These are phyloP conservation scores for Dendrocincla fuliginosa DNA, from an alignment of 2,797 vertebrate genomes.

Conservation along the genomic window DNA sequence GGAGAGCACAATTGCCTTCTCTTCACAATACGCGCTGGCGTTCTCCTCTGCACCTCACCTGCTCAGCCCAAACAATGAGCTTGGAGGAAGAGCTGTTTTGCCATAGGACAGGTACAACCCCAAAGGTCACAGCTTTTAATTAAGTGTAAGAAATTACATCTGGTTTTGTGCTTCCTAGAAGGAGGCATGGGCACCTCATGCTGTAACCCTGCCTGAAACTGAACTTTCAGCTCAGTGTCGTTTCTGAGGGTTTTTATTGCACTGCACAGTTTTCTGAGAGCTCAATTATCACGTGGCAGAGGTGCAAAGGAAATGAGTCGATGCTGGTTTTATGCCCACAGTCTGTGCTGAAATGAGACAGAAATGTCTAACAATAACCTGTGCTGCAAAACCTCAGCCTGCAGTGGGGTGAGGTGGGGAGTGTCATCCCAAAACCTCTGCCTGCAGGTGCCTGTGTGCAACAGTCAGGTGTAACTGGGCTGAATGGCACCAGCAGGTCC, in stretches of 20 bases:
- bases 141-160: neutral
- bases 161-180: neutral
- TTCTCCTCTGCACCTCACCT: neutral
- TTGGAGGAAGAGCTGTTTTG: neutral
- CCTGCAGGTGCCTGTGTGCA: accelerated
- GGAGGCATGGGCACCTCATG: neutral
- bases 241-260: too few species aligned
- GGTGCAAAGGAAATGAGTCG: neutral
- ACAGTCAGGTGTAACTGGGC: accelerated
- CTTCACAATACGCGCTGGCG: neutral
- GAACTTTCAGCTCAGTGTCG: neutral
- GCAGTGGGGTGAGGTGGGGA: neutral
- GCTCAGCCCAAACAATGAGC: neutral
- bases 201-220: neutral
- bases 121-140: neutral
- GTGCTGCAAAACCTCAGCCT: neutral
- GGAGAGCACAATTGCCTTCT: neutral
- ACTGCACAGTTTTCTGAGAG: neutral
- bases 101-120: neutral
- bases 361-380: neutral
- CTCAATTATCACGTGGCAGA: accelerated
- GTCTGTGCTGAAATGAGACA: neutral
- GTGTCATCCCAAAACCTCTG: neutral
- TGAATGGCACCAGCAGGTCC: neutral
- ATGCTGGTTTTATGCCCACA: neutral